Base-by-base conservation (phyloP, 1,140 invertebrate genomes). In the Popillia japonica region DNA sequence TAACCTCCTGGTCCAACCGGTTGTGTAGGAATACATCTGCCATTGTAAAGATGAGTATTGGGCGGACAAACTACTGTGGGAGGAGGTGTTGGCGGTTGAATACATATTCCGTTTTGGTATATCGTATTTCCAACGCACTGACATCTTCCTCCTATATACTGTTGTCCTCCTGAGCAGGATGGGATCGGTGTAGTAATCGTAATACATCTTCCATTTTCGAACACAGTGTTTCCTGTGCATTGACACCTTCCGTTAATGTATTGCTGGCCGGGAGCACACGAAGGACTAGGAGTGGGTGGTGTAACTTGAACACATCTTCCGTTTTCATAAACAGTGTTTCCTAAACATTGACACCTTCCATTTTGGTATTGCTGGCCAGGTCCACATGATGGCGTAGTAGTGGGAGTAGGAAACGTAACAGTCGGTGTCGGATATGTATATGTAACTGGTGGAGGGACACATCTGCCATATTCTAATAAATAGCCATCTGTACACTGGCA, bases 221-320 rank as follows among this genome's bases (percentile, higher is more conserved):
- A 75, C 3, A 41, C 14, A 8, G 40, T 42, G 23, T 55, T 55
- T 41, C 40, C 74, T 10, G 17, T 27, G 20, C 74, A 75, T 42
- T 42, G 40, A 75, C 74, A 75, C 48, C 41, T 42, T 8, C 74
- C 74, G 20, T 75, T 75, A 9, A 75, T 17, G 7, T 41, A 75
- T 27, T 55, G 74, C 17, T 75, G 40, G 14, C 42, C 20, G 17
- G 74, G 74, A 14, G 6, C 40, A 22, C 74, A 75, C 11, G 22
- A 2, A 1, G 74, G 74, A 9, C 11, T 75, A 20, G 40, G 40
- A 64, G 59, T 64, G 1, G 59, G 59, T 4, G 59, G 59, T 22
- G 10, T 27, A n/a, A 64, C 59, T 4, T 22, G 72, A 73, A 75
- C 74, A 17, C 72, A 73, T 73, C 40, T 42, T 40, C 72, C 72